Base-by-base conservation (phyloP, 2,797 vertebrate genomes). In the Amphiprion clarkii region DNA sequence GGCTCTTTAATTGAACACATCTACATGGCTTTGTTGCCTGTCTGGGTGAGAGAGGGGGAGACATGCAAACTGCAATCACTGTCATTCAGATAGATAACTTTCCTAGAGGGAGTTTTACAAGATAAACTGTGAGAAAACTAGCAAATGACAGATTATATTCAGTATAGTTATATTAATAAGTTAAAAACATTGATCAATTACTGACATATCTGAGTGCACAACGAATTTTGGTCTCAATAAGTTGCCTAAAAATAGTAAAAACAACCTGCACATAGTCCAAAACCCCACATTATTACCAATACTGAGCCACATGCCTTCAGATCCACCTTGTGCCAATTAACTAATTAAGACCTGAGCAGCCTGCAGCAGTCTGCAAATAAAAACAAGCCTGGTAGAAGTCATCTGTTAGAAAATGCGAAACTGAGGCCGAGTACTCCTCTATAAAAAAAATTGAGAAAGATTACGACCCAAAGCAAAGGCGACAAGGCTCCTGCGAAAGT, bases 401-500 rank as follows among this genome's bases (percentile, higher is more conserved):
- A 19, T 57, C 27, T 49, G 16, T 16, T 13, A 12, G 21, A 61
- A 83, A 84, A 82, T 67, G 46, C 78, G 78, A 71, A 81, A 21
- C 67, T 14, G 2, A 46, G 51, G 65, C 67, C 65, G 66, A 81
- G 68, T 68, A 71, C 29, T 33, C 21, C 60, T 77, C 64, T 79
- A 55, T 73, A 51, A 56, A 44, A 84, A 56, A 87, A 79, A 90
- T 68, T 48, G 70, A 84, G 83, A 92, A 81, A 71, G 81, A 88
- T 86, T 83, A 65, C 39, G 40, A 71, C 14, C 4, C 51, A 82
- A 81, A 88, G 81, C 66, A 87, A 85, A 91, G 39, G 87, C 87
- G 85, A 93, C 85, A 87, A 75, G 81, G 48, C 84, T 87, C 46
- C 71, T 75, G 44, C 62, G 67, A 79, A 85, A 85, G 86, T 67